Evolutionary conservation across 2,797 vertebrate species (phyloP).

Genomic region (Thamnophis elegans): DNA sequence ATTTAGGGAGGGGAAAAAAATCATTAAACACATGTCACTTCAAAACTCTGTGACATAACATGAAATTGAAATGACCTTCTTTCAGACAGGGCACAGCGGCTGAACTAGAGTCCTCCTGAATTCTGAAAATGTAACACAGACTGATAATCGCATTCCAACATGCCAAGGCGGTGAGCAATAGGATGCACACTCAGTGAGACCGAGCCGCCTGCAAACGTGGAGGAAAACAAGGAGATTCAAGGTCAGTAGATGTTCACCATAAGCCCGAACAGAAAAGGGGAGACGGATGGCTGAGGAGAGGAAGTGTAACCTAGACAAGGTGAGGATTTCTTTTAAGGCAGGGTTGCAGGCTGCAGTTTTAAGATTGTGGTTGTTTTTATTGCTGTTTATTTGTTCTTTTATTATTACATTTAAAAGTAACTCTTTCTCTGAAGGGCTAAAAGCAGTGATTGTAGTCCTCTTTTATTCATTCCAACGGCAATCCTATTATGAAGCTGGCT

Average conservation of each 20-base stretch:
- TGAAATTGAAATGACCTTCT: conserved; percentile 65
- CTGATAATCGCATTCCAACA: not conserved
- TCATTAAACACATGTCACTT: conserved; percentile 61
- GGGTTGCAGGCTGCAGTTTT: not conserved
- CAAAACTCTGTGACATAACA: conserved; percentile 55
- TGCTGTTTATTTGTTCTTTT: not conserved
- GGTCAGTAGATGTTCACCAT: not conserved
- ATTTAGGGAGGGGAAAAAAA: conserved; percentile 55
- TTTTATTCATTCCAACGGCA: not conserved
- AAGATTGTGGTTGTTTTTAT: not conserved
- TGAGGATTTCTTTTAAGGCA: not conserved
- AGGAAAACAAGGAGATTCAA: not conserved
- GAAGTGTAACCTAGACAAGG: not conserved
- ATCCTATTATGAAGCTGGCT: not conserved
- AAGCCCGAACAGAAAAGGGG: not conserved
- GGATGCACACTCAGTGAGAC: not conserved
- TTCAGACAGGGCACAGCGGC: conserved; percentile 46
- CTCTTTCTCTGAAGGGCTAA: not conserved
- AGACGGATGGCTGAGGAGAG: not conserved
- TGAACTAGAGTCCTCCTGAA: conserved; percentile 31
- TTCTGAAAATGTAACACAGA: conserved; percentile 46
- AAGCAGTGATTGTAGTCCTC: not conserved
- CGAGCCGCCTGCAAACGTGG: not conserved
- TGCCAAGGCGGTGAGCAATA: not conserved
- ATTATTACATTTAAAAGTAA: not conserved